Conservation (phyloP, 2,113 vertebrate species). For the Cynoglossus semilaevis region DNA sequence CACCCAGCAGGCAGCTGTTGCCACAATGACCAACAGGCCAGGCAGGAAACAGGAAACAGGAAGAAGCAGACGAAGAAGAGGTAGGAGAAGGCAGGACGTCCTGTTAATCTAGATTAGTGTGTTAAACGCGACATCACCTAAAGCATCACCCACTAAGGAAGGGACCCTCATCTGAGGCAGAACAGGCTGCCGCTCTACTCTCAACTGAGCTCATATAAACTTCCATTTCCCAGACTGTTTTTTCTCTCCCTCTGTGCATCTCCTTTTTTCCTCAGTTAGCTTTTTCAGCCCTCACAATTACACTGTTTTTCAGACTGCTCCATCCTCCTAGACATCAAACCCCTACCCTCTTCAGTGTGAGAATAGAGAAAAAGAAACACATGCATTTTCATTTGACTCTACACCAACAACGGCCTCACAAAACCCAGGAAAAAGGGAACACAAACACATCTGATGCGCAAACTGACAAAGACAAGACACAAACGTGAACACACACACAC, state of each 20-base stretch:
- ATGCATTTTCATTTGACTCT: constrained; percentile 66
- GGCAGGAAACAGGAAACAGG: constrained; percentile 74
- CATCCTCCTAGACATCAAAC: constrained; percentile 71
- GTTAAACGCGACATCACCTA: constrained; percentile 56
- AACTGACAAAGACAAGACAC: constrained; percentile 56
- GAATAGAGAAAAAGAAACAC: constrained; percentile 52
- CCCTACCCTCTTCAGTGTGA: constrained; percentile 45
- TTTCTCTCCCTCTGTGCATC: constrained; percentile 54
- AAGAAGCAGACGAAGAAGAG: constrained; percentile 60
- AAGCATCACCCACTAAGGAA: constrained; percentile 33
- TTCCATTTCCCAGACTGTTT: constrained; percentile 19
- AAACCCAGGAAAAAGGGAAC: constrained; percentile 52
- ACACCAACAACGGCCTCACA: constrained; percentile 66
- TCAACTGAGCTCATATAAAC: constrained; percentile 34
- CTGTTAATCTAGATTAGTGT: constrained; percentile 69
- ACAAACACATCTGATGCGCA: constrained; percentile 55
- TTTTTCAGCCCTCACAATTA: constrained; percentile 62
- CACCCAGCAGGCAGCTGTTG: constrained; percentile 71
- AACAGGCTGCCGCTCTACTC: constrained; percentile 19
- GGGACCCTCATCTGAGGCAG: constrained; percentile 39
- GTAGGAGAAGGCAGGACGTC: constrained; percentile 73
- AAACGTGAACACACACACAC: constrained; percentile 40
- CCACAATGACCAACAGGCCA: constrained; percentile 62
- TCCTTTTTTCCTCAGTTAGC: constrained; percentile 51
- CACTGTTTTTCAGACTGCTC: constrained; percentile 70